These are phyloP conservation scores for Monodelphis domestica DNA, from an alignment of 2,797 vertebrate genomes.

Conservation along the genomic window DNA sequence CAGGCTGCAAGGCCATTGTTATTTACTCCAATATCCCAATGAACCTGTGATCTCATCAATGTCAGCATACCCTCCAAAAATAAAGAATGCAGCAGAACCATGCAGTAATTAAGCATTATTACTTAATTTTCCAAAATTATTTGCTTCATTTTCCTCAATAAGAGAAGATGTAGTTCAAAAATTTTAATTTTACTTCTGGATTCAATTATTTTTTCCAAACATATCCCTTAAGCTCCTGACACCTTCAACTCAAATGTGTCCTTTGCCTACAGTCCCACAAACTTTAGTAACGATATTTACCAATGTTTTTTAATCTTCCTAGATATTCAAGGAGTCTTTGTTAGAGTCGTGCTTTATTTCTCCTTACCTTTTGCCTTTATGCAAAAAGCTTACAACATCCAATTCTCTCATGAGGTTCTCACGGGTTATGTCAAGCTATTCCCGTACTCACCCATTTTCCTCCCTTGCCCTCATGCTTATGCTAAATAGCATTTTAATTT, in stretches of 20 bases:
- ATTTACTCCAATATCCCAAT: background rate
- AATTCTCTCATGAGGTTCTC: conserved; percentile 59
- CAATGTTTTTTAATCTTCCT: background rate
- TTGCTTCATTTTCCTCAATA: conserved; percentile 22
- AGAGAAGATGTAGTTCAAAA: background rate
- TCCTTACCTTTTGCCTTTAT: conserved; percentile 40
- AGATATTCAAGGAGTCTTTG: background rate
- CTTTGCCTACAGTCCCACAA: background rate
- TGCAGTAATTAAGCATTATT: background rate
- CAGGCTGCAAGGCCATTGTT: background rate
- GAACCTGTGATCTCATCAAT: background rate
- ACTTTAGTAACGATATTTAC: background rate
- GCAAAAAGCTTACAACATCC: conserved; percentile 36
- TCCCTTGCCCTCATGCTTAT: conserved; percentile 36
- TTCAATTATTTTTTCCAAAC: conserved; percentile 2
- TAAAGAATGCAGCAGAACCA: background rate
- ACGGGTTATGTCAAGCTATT: conserved; percentile 14
- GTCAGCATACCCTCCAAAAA: background rate
- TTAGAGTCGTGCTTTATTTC: conserved; percentile 39
- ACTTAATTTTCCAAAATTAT: conserved; percentile 17
- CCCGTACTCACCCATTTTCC: conserved; percentile 40
- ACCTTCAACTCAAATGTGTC: conserved; percentile 8
- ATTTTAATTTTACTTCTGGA: conserved; percentile 20
- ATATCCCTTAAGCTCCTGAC: background rate
- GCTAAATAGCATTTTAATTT: conserved; percentile 56